phyloP scores from a whole-genome alignment of 2,113 vertebrate species.

The Butorides virescens region DNA sequence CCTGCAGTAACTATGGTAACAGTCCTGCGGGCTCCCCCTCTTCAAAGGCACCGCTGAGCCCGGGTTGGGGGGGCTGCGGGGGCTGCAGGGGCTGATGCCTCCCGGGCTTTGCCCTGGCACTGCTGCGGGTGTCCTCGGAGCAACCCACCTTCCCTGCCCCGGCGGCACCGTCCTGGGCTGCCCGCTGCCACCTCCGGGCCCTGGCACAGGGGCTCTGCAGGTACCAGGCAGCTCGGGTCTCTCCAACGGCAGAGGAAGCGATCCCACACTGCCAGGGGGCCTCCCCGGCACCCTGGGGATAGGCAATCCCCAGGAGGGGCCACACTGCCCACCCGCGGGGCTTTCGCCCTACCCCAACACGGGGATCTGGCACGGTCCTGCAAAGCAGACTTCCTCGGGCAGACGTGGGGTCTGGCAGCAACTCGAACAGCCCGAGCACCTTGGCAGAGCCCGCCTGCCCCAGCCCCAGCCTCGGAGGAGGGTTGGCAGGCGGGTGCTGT shows the following conservation, averaged over 20 bases:
- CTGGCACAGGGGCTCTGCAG: background rate
- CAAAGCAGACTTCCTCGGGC: background rate
- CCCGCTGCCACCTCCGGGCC: background rate
- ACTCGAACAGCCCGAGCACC: background rate
- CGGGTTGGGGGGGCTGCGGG: background rate
- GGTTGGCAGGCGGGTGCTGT: background rate
- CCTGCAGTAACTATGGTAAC: conserved; percentile 72
- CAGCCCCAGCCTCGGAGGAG: accelerated
- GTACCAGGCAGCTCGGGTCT: accelerated
- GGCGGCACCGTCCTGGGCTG: accelerated
- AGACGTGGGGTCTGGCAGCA: background rate
- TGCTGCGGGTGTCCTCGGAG: background rate
- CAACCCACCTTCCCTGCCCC: background rate
- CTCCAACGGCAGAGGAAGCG: accelerated
- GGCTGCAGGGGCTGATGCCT: background rate
- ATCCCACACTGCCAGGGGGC: background rate
- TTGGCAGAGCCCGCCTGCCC: accelerated
- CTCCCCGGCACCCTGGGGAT: background rate
- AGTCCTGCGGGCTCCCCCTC: conserved; percentile 11
- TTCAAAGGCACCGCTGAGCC: background rate
- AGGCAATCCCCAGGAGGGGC: background rate
- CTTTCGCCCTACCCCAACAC: background rate
- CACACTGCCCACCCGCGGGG: background rate
- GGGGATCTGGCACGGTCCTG: background rate
- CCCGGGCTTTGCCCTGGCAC: background rate